These are phyloP conservation scores for Pholis gunnellus DNA, from an alignment of 2,113 vertebrate genomes.

Conservation along the genomic window DNA sequence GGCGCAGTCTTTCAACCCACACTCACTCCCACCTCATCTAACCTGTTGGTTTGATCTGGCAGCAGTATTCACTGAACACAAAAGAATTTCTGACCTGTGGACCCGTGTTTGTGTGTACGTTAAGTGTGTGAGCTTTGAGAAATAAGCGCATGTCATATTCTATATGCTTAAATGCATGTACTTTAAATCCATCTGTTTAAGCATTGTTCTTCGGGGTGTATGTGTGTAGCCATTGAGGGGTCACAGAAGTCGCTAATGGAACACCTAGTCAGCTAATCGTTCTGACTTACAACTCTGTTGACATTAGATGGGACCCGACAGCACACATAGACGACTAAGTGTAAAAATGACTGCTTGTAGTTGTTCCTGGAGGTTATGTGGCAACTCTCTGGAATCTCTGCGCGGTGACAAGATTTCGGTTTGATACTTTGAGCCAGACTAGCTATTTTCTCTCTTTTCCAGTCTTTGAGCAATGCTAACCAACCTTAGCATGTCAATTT, in stretches of 20 bases:
- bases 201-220: background rate
- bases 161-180: background rate
- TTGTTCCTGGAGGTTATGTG: background rate
- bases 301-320: background rate
- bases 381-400: background rate
- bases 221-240: background rate
- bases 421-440: background rate
- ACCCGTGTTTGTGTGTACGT: background rate
- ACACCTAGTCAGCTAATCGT: background rate
- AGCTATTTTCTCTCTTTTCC: background rate
- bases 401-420: background rate
- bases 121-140: background rate
- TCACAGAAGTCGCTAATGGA: constrained; percentile 39
- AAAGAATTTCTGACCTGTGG: constrained; percentile 4
- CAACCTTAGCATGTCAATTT: background rate
- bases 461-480: background rate
- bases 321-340: background rate
- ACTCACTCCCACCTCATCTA: constrained; percentile 56
- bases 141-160: background rate
- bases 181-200: background rate
- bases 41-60: constrained; percentile 46
- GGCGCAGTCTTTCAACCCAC: constrained; percentile 62
- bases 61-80: constrained; percentile 37
- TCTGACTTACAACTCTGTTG: constrained; percentile 3
- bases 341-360: background rate